These are phyloP conservation scores for Phalloptychus januarius DNA, from an alignment of 2,797 vertebrate species.

Conservation along the genomic window DNA sequence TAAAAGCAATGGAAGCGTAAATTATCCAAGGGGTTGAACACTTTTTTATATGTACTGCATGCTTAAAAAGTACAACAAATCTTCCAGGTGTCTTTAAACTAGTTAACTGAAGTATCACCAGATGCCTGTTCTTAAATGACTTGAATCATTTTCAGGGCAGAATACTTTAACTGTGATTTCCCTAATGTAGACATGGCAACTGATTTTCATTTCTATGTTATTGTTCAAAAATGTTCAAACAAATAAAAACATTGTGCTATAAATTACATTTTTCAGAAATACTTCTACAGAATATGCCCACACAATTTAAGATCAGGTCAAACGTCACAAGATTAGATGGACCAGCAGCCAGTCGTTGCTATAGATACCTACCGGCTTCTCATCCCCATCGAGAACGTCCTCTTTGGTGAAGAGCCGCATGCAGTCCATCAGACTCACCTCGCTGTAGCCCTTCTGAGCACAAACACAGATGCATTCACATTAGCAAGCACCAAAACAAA, in stretches of 20 bases:
- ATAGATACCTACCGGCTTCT: conserved; percentile 87
- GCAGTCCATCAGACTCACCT: conserved; percentile 95
- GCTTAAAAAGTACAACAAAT: background rate
- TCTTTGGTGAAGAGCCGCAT: conserved; percentile 98
- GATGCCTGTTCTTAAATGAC: background rate
- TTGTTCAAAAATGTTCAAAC: background rate
- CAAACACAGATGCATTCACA: conserved; percentile 64
- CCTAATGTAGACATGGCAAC: background rate
- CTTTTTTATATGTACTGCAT: too few relatives aligned
- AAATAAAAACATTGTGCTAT: background rate
- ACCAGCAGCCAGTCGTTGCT: background rate
- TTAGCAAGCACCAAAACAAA: conserved; percentile 41
- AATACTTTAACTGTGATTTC: background rate
- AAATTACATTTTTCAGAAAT: background rate
- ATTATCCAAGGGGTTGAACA: too few relatives aligned
- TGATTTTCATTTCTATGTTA: background rate
- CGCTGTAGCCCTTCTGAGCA: conserved; percentile 89
- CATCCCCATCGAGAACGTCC: conserved; percentile 93
- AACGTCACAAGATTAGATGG: background rate
- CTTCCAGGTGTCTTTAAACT: too few relatives aligned
- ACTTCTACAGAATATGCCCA: background rate
- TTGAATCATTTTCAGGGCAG: background rate
- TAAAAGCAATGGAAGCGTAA: too few relatives aligned
- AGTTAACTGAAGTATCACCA: background rate
- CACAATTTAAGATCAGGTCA: background rate